Evolutionary conservation across 2,888 invertebrate genomes (phyloP).

Genomic region (Drosophila infuscata): DNA sequence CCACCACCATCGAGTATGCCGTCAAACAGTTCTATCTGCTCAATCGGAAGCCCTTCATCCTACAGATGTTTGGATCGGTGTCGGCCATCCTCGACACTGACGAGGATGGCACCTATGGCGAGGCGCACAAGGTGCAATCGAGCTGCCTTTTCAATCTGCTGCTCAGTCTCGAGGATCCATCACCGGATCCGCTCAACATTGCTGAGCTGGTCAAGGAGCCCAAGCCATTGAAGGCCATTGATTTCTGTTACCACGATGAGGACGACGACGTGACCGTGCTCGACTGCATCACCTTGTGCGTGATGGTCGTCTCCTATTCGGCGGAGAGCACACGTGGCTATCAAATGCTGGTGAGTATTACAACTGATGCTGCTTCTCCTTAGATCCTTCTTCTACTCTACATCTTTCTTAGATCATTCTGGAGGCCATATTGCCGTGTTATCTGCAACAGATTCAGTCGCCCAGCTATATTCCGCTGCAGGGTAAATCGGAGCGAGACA

Average conservation of each 20-base stretch:
- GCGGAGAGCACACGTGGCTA: constrained; percentile 97
- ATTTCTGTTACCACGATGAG: constrained; percentile 99
- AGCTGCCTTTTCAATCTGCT: constrained; percentile 96
- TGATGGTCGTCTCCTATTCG: constrained; percentile 99
- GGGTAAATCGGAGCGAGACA: constrained; percentile 96
- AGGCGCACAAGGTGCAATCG: constrained; percentile 96
- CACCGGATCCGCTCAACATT: constrained; percentile 96
- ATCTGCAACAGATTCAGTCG: constrained; percentile 96
- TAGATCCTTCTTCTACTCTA: not conserved
- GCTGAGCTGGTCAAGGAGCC: constrained; percentile 96
- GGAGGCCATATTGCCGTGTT: constrained; percentile 98
- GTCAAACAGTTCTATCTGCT: constrained; percentile 99
- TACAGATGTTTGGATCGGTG: constrained; percentile 99
- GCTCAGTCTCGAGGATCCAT: constrained; percentile 96
- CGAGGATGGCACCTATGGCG: constrained; percentile 93
- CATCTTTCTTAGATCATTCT: constrained; percentile 91
- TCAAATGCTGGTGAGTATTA: constrained; percentile 92
- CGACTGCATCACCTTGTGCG: constrained; percentile 99
- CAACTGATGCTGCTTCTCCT: not conserved
- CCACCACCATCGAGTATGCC: constrained; percentile 98
- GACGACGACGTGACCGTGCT: constrained; percentile 98
- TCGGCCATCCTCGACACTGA: constrained; percentile 98
- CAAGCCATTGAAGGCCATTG: constrained; percentile 96
- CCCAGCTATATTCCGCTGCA: constrained; percentile 93
- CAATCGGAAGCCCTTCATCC: constrained; percentile 98